Evolutionary conservation across 2,888 invertebrate genomes (phyloP).

Genomic region (Chorisops tibialis): DNA sequence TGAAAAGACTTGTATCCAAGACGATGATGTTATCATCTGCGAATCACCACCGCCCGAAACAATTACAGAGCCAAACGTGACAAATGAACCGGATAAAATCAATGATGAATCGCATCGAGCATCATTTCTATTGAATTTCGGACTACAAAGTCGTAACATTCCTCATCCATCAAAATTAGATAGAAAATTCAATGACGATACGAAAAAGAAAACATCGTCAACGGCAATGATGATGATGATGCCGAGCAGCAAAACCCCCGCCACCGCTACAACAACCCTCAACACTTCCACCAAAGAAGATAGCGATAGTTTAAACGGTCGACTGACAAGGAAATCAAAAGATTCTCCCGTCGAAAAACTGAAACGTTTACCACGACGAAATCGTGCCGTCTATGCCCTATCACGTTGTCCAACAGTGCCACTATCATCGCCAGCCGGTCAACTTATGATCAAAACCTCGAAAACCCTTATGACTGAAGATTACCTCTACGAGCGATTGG

Average conservation of each 20-base stretch:
- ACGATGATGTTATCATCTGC: conserved; percentile 50
- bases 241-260: too few relatives aligned
- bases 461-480: conserved; percentile 51
- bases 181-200: conserved; percentile 1
- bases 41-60: conserved; percentile 47
- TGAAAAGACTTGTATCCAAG: conserved; percentile 53
- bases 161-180: conserved; percentile 1
- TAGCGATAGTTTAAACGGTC: too few relatives aligned
- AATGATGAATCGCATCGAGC: conserved; percentile 46
- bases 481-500: conserved; percentile 55
- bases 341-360: conserved; percentile 38
- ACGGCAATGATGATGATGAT: not conserved
- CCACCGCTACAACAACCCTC: conserved; percentile 21
- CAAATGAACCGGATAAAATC: conserved; percentile 2
- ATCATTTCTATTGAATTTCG: conserved; percentile 54
- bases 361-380: conserved; percentile 49
- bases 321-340: too few relatives aligned
- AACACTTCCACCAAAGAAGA: conserved; percentile 24
- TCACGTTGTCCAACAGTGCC: conserved; percentile 55
- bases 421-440: conserved; percentile 56
- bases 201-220: not conserved
- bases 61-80: conserved; percentile 42
- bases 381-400: conserved; percentile 52
- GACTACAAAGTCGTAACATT: conserved; percentile 42
- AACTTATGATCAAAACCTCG: conserved; percentile 53